Conservation (phyloP, 2,888 invertebrate genomes). For the Lampropteryx suffumata region DNA sequence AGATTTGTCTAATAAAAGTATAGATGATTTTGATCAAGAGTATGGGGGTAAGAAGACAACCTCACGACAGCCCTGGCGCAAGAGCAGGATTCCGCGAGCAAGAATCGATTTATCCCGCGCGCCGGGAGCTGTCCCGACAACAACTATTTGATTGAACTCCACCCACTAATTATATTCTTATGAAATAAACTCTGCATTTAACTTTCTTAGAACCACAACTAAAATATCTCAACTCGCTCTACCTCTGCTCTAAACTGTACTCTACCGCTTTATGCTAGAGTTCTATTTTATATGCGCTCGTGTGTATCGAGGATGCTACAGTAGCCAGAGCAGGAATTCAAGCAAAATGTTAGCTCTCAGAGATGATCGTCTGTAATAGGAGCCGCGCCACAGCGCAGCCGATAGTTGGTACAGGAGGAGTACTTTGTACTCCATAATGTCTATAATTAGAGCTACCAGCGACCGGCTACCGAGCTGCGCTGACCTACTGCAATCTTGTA, state of each 20-base stretch:
- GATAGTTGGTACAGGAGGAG: constrained; percentile 9
- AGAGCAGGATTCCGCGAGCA: constrained; percentile 25
- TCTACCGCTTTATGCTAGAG: constrained; percentile 1
- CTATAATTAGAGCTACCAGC: constrained; percentile 31
- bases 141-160: constrained; percentile 75
- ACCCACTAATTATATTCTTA: constrained; percentile 82
- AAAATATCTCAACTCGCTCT: constrained; percentile 30
- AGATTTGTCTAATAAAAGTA: too few species aligned
- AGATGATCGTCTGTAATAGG: constrained; percentile 39
- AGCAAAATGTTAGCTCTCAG: constrained; percentile 35
- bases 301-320: constrained; percentile 28
- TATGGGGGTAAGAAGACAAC: background rate
- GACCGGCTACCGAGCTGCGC: constrained; percentile 14
- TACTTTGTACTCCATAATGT: constrained; percentile 28
- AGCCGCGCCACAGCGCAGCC: constrained; percentile 11
- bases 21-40: too few species aligned
- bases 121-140: constrained; percentile 48
- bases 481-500: constrained; percentile 18
- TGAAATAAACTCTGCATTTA: constrained; percentile 77
- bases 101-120: constrained; percentile 54
- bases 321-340: constrained; percentile 37
- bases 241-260: background rate
- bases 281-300: background rate
- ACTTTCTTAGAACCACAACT: constrained; percentile 38
- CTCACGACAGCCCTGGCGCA: constrained; percentile 21